Conservation (phyloP, 2,888 invertebrate species). For the Oasisia sp. region DNA sequence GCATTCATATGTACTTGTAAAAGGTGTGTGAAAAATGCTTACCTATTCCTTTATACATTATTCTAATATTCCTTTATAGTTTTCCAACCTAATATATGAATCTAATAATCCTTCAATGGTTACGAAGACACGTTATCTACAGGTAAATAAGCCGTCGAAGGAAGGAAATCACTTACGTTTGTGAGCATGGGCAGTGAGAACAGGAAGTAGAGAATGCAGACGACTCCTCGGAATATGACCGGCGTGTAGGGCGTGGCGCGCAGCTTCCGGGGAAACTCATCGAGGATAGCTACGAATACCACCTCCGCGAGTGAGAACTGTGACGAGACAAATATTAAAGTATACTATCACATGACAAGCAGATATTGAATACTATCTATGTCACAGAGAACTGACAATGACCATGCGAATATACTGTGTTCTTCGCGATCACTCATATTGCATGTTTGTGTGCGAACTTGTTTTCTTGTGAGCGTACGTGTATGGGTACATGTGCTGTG, state of each 20-base stretch:
- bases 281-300: conserved; percentile 39
- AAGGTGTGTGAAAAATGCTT: too few relatives aligned
- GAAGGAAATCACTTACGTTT: conserved; percentile 38
- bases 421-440: background rate
- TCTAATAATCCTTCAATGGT: background rate
- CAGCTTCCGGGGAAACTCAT: conserved; percentile 38
- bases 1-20: too few relatives aligned
- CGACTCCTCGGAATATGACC: conserved; percentile 42
- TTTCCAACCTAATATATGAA: too few relatives aligned
- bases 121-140: background rate
- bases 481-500: background rate
- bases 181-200: conserved; percentile 48
- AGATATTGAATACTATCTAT: conserved; percentile 33
- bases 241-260: conserved; percentile 38
- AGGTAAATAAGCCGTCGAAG: background rate
- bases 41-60: too few relatives aligned
- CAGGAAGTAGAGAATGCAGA: conserved; percentile 42
- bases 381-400: conserved; percentile 36
- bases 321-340: conserved; percentile 14
- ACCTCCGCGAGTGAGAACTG: conserved; percentile 40
- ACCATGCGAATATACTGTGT: background rate
- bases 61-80: too few relatives aligned
- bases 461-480: background rate
- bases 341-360: background rate
- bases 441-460: too few relatives aligned